phyloP scores from a whole-genome alignment of 2,888 invertebrate genomes.

The Chrysina gloriosa region DNA sequence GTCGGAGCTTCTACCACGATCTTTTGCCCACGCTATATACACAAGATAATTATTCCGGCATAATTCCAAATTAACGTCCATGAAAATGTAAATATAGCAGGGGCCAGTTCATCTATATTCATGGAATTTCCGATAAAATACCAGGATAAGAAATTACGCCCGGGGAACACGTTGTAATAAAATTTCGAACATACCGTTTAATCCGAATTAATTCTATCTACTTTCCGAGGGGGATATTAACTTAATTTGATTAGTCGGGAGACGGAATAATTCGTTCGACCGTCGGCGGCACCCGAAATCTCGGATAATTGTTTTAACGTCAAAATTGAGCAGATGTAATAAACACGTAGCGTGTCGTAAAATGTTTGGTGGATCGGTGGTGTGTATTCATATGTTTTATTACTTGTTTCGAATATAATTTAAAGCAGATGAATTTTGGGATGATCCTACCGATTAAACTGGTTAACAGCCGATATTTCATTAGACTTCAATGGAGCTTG shows the following conservation, averaged over 20 bases:
- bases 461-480: no score
- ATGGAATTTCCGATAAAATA: constrained; percentile 38
- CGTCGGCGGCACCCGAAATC: neutral
- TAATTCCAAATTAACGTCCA: constrained; percentile 33
- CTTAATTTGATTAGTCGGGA: constrained; percentile 25
- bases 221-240: constrained; percentile 18
- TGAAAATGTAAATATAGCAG: constrained; percentile 37
- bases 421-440: no score
- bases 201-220: constrained; percentile 28
- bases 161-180: constrained; percentile 21
- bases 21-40: neutral
- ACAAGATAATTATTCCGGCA: constrained; percentile 33
- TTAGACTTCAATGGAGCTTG: no score
- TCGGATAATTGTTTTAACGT: neutral
- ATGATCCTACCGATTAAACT: no score
- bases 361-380: no score
- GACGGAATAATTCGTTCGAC: constrained; percentile 5
- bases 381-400: no score
- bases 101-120: constrained; percentile 40
- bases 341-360: no score
- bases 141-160: constrained; percentile 30
- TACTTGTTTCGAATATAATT: no score
- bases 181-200: constrained; percentile 30
- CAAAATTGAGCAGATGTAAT: neutral
- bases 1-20: no score